A percentile compares a stretch with the other conserved stretches of the same genome.
Conservation (phyloP, 2,797 vertebrate species). For the Megaceryle alcyon region DNA sequence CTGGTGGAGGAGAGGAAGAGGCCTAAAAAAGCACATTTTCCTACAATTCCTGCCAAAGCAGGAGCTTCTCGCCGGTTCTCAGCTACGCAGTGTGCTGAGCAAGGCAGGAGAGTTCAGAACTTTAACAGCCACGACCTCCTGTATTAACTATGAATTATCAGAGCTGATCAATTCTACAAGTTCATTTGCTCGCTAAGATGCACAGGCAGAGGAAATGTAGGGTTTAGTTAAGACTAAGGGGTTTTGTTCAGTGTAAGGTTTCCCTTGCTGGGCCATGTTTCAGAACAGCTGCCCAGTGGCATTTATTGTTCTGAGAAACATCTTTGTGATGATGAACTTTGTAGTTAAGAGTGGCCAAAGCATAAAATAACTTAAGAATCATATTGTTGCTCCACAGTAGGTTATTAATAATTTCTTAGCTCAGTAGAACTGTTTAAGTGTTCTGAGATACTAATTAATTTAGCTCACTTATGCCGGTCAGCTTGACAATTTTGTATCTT, state of each 20-base stretch:
- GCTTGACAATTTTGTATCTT: conserved; percentile 14
- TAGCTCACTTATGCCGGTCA: background rate
- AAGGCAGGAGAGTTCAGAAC: background rate
- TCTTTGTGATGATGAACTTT: background rate
- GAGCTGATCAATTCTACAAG: background rate
- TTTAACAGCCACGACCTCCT: fast-evolving
- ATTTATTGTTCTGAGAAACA: background rate
- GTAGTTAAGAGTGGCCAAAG: background rate
- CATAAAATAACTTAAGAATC: background rate
- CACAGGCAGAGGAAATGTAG: background rate
- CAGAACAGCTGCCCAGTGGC: background rate
- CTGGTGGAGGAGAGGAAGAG: fast-evolving
- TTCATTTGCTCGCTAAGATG: background rate
- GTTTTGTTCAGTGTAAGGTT: background rate
- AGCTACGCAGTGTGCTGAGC: background rate
- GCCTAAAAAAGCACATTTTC: background rate
- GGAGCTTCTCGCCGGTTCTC: background rate
- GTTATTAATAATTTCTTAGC: background rate
- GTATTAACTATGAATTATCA: background rate
- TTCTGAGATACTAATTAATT: conserved; percentile 15
- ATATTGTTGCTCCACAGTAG: background rate
- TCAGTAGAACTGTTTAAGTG: background rate
- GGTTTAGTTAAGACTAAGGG: background rate
- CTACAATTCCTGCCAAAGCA: background rate
- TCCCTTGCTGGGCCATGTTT: background rate